These are phyloP conservation scores for Harpalus rubripes DNA, from an alignment of 2,888 invertebrate species.

Conservation along the genomic window DNA sequence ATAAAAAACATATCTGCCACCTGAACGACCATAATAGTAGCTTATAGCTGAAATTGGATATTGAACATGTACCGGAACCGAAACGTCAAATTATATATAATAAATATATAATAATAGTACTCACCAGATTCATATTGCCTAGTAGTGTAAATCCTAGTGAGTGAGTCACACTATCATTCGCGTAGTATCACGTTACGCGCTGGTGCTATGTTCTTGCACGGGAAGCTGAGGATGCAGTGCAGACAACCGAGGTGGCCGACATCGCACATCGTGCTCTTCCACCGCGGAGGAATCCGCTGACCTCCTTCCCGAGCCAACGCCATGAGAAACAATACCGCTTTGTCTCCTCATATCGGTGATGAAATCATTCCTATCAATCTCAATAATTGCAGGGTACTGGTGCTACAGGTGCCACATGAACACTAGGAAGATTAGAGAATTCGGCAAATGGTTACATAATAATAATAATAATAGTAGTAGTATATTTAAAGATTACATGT, in stretches of 20 bases:
- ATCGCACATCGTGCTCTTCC: conserved; percentile 3
- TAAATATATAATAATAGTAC: neutral
- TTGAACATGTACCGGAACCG: no score
- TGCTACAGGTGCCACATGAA: neutral
- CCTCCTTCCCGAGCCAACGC: neutral
- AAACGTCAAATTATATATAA: no score
- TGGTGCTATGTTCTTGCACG: neutral
- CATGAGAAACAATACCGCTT: conserved; percentile 22
- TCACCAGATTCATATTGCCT: conserved; percentile 12
- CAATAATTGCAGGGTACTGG: neutral
- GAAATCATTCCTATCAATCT: neutral
- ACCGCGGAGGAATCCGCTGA: conserved; percentile 14
- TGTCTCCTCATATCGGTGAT: neutral
- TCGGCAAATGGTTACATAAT: no score
- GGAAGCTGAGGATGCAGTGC: conserved; percentile 13
- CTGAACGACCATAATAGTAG: no score
- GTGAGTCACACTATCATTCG: conserved; percentile 9
- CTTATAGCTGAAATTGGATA: no score
- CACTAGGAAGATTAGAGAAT: no score
- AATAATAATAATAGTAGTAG: no score
- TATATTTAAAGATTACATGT: no score
- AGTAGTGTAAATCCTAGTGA: neutral
- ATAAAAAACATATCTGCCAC: no score
- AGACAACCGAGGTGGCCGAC: conserved; percentile 31
- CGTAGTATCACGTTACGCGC: neutral